phyloP scores from a whole-genome alignment of 2,888 invertebrate species.

The Anarsia innoxiella region DNA sequence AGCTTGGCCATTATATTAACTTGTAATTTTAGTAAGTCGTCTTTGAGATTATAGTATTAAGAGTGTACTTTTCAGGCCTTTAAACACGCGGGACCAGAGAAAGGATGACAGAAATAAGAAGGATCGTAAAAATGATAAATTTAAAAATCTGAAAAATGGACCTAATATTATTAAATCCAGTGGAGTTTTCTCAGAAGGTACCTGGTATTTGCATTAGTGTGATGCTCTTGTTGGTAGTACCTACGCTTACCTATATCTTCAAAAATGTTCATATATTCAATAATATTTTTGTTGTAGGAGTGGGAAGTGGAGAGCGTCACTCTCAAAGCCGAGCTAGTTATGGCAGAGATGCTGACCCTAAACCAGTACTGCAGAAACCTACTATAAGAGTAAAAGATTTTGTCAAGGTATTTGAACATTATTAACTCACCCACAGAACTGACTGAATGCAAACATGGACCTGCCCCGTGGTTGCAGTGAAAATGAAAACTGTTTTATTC shows the following conservation, averaged over 20 bases:
- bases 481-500: too few species aligned
- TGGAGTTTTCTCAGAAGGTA: constrained; percentile 72
- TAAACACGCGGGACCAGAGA: constrained; percentile 34
- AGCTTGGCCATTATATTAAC: too few species aligned
- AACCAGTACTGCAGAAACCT: constrained; percentile 42
- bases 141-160: constrained; percentile 44
- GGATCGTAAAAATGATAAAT: constrained; percentile 45
- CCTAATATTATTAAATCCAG: constrained; percentile 57
- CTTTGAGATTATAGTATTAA: too few species aligned
- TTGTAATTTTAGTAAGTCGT: too few species aligned
- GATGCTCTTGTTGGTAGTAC: not conserved
- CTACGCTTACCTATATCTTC: not conserved
- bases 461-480: too few species aligned
- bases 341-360: constrained; percentile 36
- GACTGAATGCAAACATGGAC: too few species aligned
- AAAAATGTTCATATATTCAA: too few species aligned
- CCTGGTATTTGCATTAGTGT: not conserved
- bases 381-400: constrained; percentile 60
- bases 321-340: constrained; percentile 42
- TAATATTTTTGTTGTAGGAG: constrained; percentile 31
- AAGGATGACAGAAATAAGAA: constrained; percentile 43
- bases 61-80: not conserved
- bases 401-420: too few species aligned
- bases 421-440: too few species aligned
- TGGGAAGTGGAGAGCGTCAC: constrained; percentile 47